Percentiles rank a stretch among this genome's conserved stretches.
Evolutionary conservation across 2,113 vertebrate species (phyloP).

Genomic region (Sclerurus mexicanus): DNA sequence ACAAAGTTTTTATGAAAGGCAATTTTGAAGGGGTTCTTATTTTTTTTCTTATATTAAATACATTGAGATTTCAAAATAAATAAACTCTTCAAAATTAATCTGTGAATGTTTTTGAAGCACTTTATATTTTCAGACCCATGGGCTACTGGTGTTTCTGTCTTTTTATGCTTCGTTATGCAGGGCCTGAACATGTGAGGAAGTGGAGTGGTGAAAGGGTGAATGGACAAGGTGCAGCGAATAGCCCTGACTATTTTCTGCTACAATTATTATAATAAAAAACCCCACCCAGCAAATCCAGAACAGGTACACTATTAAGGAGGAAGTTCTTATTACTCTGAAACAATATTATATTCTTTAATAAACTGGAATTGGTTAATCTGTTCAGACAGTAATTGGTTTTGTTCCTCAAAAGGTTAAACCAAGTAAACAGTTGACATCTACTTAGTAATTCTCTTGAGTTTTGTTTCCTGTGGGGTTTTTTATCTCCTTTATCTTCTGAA

Average conservation of each 20-base stretch:
- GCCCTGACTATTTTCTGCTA: neutral
- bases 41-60: neutral
- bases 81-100: neutral
- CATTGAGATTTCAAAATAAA: neutral
- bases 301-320: neutral
- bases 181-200: neutral
- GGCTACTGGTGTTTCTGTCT: rapidly evolving
- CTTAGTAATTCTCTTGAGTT: neutral
- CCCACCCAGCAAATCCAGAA: neutral
- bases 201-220: neutral
- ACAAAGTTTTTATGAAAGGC: neutral
- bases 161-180: neutral
- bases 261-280: neutral
- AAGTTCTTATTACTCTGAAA: neutral
- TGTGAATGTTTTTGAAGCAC: rapidly evolving
- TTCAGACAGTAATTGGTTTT: neutral
- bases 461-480: neutral
- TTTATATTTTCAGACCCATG: neutral
- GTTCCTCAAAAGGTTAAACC: neutral
- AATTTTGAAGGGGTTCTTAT: neutral
- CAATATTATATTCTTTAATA: neutral
- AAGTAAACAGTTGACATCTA: neutral
- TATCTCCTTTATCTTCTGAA: neutral
- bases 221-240: neutral
- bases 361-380: neutral